Evolutionary conservation across 2,888 invertebrate species (phyloP), one percentile per base, ranked within the genome.

Genomic region (Saturnia pavonia): DNA sequence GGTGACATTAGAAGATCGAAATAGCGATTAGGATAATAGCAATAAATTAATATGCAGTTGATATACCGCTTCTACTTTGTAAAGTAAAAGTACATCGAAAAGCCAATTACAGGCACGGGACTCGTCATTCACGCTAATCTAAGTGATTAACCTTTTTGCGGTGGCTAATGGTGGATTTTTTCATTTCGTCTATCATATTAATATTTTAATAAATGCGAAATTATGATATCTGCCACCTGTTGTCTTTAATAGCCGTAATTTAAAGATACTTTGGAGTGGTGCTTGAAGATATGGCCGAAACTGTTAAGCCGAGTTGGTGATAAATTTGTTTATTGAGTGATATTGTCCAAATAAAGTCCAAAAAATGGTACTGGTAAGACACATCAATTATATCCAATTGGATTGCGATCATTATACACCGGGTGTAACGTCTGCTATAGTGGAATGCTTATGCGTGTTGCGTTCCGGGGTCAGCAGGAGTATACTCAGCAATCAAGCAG

Each of bases 121-220:
- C 81, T 81, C 78, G 77, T 85, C 83, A 85, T 87, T 87, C 82
- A 81, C 81, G 82, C 79, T 85, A 87, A 88, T 88, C 83, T 79
- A 74, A 71, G 85, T 82, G 85, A 88, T 88, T 88, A 88, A 85
- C 87, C 85, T 88, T 88, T 89, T 88, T 86, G 83, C 84, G 67
- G 70, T 67, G 78, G 76, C 78, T 82, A 86, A 85, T 82, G 84
- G 81, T 65, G 71, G 74, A 73, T 78, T 86, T 60, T 86, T 85
- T 81, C 74, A 71, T 72, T 72, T 77, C 73, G 70, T 74, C 80
- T 80, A 81, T 82, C 84, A 77, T 70, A 79, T 25, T 82, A 77
- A 82, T 70, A 76, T 77, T 75, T 63, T 66, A 51, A 70, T 70
- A 48, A 69, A 74, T 48, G 57, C 45, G 69, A 72, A 75, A 27